Evolutionary conservation across 2,888 invertebrate genomes (phyloP), one percentile per base, ranked within the genome.

Genomic region (Eupithecia abbreviata): DNA sequence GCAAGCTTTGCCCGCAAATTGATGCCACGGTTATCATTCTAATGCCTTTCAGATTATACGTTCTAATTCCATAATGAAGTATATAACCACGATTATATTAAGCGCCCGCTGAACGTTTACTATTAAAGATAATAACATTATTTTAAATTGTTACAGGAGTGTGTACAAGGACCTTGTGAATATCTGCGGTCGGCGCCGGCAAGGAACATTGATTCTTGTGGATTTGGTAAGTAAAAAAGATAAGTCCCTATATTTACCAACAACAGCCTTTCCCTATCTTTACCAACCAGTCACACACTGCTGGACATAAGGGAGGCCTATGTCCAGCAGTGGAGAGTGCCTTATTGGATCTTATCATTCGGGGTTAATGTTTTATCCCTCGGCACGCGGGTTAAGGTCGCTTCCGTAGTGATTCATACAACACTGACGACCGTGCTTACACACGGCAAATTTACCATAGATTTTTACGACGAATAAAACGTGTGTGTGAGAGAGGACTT

Each of bases 161-260:
- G 96, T 83, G 92, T 95, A 76, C 95, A 95, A 74, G 89, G 94
- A 4, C 79, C 83, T 84, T 96, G 95, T 85, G 96, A 96, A 79
- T 98, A 97, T 86, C 95, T 96, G 86, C 95, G 98, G 45, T 96
- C 97, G 0, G 96, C 97, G 2, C 97, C 97, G 0, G 95, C 96
- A 4, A 93, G 95, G 80, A 96, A 96, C 84, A 89, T 93, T 51
- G 96, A 96, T 79, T 91, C 95, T 0, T 97, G 97, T 86, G 92
- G 94, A 71, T 97, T 96, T 87, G 95, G 97, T 97, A 92, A 93
- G 96, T 89, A 10, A 0, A 30, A 30, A 30, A 30, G 30, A 30
- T 30, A 30, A 30, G 30, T 30, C 30, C 30, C n/a, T 55, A 55
- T 58, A 18, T 2, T 42, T 45, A n/a, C 4, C 67, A 15, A 18